Evolutionary conservation across 2,888 invertebrate genomes (phyloP).

Genomic region (Trachelus iudaicus): DNA sequence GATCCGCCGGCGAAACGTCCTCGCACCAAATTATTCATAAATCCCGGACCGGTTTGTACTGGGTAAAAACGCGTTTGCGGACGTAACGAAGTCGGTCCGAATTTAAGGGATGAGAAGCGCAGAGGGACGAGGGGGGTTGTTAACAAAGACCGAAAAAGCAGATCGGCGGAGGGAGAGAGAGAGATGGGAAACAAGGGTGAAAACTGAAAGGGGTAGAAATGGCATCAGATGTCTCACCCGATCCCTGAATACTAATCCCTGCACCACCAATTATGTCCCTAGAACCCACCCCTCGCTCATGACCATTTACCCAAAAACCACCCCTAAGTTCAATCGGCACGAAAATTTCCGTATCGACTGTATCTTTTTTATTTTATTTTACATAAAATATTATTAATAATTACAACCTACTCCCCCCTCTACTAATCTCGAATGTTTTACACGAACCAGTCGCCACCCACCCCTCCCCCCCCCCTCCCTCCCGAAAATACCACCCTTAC

Average conservation of each 20-base stretch:
- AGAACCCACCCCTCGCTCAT: slow-evolving; percentile 29
- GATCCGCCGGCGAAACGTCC: slow-evolving; percentile 3
- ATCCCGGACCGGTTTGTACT: neutral
- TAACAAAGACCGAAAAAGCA: neutral
- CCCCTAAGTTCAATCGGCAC: neutral
- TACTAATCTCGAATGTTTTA: neutral
- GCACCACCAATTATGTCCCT: slow-evolving; percentile 40
- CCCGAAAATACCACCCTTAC: neutral
- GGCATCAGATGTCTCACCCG: slow-evolving; percentile 41
- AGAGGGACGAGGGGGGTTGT: neutral
- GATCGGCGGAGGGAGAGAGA: neutral
- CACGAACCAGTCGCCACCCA: neutral
- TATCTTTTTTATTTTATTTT: too few relatives aligned
- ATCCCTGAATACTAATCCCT: slow-evolving; percentile 42
- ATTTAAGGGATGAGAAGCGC: neutral
- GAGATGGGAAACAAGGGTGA: neutral
- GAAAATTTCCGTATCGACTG: neutral
- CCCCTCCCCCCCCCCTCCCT: too few relatives aligned
- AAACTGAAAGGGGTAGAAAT: neutral
- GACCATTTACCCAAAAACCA: neutral
- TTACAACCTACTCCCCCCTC: neutral
- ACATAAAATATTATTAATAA: neutral
- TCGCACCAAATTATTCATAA: slow-evolving; percentile 5
- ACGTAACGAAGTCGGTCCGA: neutral
- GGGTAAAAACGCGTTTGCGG: slow-evolving; percentile 6